A percentile compares a stretch with the other conserved stretches of the same genome.
phyloP scores from a whole-genome alignment of 2,113 vertebrate genomes.

The Felis catus region F.catus_Fca126_mat1.0 CM031415.1:16633001-16633500 shows the following conservation, averaged over 20 bases:
- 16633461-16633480: not conserved
- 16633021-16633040: not conserved
- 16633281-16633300: not conserved
- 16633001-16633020: not conserved
- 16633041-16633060: not conserved
- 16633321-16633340: not conserved
- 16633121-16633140: not conserved
- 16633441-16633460: not conserved
- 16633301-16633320: too few relatives aligned
- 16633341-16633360: rapidly evolving
- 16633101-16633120: not conserved
- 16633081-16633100: not conserved
- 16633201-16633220: not conserved
- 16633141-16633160: not conserved
- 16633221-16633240: not conserved
- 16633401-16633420: not conserved
- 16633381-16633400: not conserved
- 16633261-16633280: not conserved
- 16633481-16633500: too few relatives aligned
- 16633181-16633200: not conserved
- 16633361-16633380: not conserved
- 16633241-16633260: too few relatives aligned
- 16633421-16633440: not conserved
- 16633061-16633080: not conserved
- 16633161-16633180: not conserved